Evolutionary conservation across 1,140 invertebrate genomes (phyloP).

Genomic region (Drosophila funebris): DNA sequence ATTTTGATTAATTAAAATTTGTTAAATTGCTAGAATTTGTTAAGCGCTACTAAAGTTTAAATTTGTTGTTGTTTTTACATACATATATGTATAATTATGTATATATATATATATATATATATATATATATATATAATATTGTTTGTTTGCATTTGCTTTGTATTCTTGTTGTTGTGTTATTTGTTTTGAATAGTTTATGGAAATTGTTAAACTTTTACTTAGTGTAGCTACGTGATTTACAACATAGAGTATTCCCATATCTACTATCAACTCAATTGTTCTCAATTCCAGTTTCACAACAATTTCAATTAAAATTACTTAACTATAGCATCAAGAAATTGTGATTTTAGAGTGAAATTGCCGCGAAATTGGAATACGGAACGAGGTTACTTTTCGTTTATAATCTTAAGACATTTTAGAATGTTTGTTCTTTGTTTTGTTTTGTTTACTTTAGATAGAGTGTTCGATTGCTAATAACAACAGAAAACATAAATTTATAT

Average conservation of each 20-base stretch:
- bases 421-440: constrained; percentile 11
- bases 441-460: constrained; percentile 15
- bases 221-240: constrained; percentile 48
- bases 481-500: not conserved
- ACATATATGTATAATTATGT: constrained; percentile 25
- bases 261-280: not conserved
- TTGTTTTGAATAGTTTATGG: constrained; percentile 59
- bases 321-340: not conserved
- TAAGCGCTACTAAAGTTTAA: constrained; percentile 82
- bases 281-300: not conserved
- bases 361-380: not conserved
- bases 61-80: constrained; percentile 53
- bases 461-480: constrained; percentile 1
- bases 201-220: constrained; percentile 59
- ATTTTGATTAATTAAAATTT: constrained; percentile 82
- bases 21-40: constrained; percentile 82
- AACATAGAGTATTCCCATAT: constrained; percentile 51
- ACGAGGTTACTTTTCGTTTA: not conserved
- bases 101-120: constrained; percentile 18
- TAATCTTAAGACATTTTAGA: constrained; percentile 8
- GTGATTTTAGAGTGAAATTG: not conserved
- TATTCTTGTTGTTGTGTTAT: constrained; percentile 48
- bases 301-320: not conserved
- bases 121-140: constrained; percentile 30
- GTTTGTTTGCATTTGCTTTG: constrained; percentile 48